Evolutionary conservation across 2,113 vertebrate species (phyloP), one percentile per base, ranked within the genome.

Genomic region (Athene cunicularia): DNA sequence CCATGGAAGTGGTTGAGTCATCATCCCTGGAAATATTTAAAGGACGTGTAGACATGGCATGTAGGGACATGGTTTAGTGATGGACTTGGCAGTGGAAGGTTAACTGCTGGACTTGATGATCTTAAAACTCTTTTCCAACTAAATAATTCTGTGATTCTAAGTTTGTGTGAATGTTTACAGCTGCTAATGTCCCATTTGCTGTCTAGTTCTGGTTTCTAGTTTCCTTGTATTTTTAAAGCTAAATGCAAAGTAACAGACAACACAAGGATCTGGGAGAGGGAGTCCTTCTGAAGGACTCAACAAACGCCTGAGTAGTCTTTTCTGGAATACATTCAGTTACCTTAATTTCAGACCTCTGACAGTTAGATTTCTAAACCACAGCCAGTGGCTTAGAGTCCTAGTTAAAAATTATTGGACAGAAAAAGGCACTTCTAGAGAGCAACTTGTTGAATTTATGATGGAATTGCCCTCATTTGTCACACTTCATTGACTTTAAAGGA

Each of bases 41-140:
- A 28, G 41, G 35, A 30, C 1, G 0, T n/a, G 30, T 22, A 59
- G 53, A 70, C 3, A 1, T 37, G 52, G 52, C 2, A 0, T 11
- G 7, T 12, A 3, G 33, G 41, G 26, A 17, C 55, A 22, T 35
- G 41, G 55, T 47, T 47, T 47, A 47, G 45, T 47, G 45, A 10
- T 47, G 45, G 45, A 47, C 45, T 47, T 47, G 45, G 45, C 45
- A 47, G 45, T 47, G 45, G 19, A 19, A 9, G 45, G 45, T 47
- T 47, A 47, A 47, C 15, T 8, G 45, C 8, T 47, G 45, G 45
- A 47, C 45, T 47, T 18, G 8, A 47, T 47, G 45, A 47, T 47
- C 45, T 47, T 47, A 32, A 49, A 6, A 22, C 35, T 63, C 47
- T 63, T 70, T 49, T 59, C 43, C 28, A 70, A 82, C 5, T 11